These are phyloP conservation scores for Penaeus vannamei DNA, from an alignment of 1,140 invertebrate species.

Conservation along the genomic window DNA sequence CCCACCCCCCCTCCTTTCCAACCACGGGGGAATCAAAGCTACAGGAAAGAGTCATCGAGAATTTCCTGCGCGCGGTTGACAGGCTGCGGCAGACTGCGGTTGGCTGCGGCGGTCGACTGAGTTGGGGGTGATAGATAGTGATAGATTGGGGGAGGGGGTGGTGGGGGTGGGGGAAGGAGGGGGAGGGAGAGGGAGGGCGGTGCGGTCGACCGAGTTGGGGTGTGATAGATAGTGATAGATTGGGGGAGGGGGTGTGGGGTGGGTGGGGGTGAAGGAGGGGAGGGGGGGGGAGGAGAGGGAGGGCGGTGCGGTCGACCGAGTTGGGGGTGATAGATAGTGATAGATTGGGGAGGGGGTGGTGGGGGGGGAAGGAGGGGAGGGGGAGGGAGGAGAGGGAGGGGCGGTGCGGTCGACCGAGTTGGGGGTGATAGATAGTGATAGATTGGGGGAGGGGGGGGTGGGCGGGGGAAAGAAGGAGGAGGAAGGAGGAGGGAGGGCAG, in stretches of 20 bases:
- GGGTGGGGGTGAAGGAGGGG: neutral
- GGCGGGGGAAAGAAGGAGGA: constrained; percentile 2
- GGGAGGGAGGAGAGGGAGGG: neutral
- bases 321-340: neutral
- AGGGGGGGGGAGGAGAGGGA: neutral
- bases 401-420: neutral
- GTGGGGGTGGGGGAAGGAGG: too few relatives aligned
- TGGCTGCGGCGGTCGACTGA: neutral
- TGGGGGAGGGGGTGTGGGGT: neutral
- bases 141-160: too few relatives aligned
- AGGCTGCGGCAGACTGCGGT: too few relatives aligned
- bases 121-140: too few relatives aligned
- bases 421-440: neutral
- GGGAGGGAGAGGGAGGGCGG: neutral
- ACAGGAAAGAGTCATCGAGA: too few relatives aligned
- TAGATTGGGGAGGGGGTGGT: neutral
- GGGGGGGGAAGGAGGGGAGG: neutral
- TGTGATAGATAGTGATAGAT: neutral
- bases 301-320: neutral
- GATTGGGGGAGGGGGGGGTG: too few relatives aligned
- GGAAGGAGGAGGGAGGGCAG: neutral
- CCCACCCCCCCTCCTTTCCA: too few relatives aligned
- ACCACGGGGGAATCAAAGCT: too few relatives aligned
- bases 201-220: neutral
- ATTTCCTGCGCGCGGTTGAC: too few relatives aligned